These are phyloP conservation scores for Orcinus orca DNA, from an alignment of 2,113 vertebrate genomes.

Conservation along the genomic window DNA sequence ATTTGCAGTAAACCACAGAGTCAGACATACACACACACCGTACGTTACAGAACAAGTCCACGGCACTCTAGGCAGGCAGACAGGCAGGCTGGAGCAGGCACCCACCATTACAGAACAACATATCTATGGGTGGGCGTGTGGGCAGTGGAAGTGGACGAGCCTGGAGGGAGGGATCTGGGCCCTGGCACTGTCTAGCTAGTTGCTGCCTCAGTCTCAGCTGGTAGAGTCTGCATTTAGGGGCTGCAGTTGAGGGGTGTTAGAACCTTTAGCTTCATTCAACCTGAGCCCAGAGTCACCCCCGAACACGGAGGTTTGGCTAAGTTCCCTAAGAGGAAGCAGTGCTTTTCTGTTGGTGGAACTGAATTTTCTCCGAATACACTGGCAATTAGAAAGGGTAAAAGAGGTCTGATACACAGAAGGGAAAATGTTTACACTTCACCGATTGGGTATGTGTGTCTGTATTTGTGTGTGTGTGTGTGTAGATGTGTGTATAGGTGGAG, in stretches of 20 bases:
- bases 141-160: background rate
- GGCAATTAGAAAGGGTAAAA: background rate
- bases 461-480: background rate
- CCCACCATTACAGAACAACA: background rate
- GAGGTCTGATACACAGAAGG: slow-evolving; percentile 2
- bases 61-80: slow-evolving; percentile 68
- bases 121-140: background rate
- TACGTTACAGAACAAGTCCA: slow-evolving; percentile 42
- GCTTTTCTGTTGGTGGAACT: background rate
- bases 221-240: background rate
- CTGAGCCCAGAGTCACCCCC: background rate
- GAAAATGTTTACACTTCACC: background rate
- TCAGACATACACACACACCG: slow-evolving; percentile 61
- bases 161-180: background rate
- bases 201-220: background rate
- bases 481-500: background rate
- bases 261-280: background rate
- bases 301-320: background rate
- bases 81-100: background rate
- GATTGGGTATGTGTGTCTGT: background rate
- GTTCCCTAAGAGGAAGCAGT: background rate
- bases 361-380: background rate
- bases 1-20: slow-evolving; percentile 76
- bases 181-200: background rate
- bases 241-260: background rate